These are phyloP conservation scores for Cylas formicarius DNA, from an alignment of 1,140 invertebrate species.

Conservation along the genomic window DNA sequence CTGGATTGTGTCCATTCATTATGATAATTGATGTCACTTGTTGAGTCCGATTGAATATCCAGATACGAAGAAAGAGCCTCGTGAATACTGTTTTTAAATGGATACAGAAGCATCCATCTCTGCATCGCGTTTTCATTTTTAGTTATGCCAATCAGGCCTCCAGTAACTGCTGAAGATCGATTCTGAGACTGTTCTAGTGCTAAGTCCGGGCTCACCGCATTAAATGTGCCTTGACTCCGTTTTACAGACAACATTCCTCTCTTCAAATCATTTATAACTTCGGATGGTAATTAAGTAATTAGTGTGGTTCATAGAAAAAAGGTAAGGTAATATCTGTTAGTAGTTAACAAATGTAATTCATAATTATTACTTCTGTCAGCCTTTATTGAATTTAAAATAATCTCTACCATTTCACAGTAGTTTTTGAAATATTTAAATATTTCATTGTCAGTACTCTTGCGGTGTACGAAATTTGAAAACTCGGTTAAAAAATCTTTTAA, in stretches of 20 bases:
- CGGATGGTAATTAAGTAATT: constrained; percentile 25
- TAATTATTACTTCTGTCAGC: constrained; percentile 23
- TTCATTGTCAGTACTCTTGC: constrained; percentile 22
- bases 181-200: constrained; percentile 24
- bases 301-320: constrained; percentile 19
- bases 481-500: constrained; percentile 14
- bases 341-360: constrained; percentile 24
- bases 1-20: constrained; percentile 32
- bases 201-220: constrained; percentile 21
- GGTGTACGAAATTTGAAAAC: constrained; percentile 21
- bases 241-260: constrained; percentile 26
- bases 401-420: constrained; percentile 22
- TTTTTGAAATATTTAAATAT: constrained; percentile 22
- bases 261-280: constrained; percentile 27
- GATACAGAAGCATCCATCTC: constrained; percentile 29
- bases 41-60: constrained; percentile 15
- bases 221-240: constrained; percentile 25
- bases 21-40: constrained; percentile 31
- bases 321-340: constrained; percentile 20
- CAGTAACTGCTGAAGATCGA: constrained; percentile 25
- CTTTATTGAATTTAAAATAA: constrained; percentile 24
- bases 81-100: constrained; percentile 21
- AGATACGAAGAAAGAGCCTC: constrained; percentile 18
- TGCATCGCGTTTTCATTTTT: constrained; percentile 26
- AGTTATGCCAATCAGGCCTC: constrained; percentile 30